These are phyloP conservation scores for Globia sparganii DNA, from an alignment of 2,888 invertebrate species.

Conservation along the genomic window DNA sequence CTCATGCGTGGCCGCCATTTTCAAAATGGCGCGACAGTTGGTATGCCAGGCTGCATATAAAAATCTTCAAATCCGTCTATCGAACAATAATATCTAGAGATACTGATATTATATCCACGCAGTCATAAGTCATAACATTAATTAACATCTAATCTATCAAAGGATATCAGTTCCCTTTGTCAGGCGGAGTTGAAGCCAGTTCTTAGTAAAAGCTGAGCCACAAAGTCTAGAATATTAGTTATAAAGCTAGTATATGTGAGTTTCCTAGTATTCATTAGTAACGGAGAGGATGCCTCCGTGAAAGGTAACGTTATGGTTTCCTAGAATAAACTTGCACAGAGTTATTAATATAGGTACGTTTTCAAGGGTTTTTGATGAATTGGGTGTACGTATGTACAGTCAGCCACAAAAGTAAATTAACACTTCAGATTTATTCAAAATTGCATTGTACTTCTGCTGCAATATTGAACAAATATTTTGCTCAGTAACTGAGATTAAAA, in stretches of 20 bases:
- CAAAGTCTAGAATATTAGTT: conserved; percentile 21
- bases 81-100: neutral
- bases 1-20: too few species aligned
- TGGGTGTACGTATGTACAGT: too few species aligned
- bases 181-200: neutral
- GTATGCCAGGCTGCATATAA: too few species aligned
- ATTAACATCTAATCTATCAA: neutral
- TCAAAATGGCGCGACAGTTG: too few species aligned
- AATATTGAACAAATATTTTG: too few species aligned
- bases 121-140: neutral
- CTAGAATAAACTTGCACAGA: neutral
- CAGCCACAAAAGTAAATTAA: too few species aligned
- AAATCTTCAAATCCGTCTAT: too few species aligned
- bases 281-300: neutral
- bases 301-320: neutral
- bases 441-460: too few species aligned
- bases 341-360: neutral
- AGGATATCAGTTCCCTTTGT: conserved; percentile 1
- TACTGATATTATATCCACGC: neutral
- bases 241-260: neutral
- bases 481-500: too few species aligned
- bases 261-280: conserved; percentile 11
- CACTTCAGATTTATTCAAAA: too few species aligned
- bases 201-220: neutral
- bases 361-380: neutral